phyloP scores from a whole-genome alignment of 2,797 vertebrate genomes.

The Enteromius thamalakanensis region DNA sequence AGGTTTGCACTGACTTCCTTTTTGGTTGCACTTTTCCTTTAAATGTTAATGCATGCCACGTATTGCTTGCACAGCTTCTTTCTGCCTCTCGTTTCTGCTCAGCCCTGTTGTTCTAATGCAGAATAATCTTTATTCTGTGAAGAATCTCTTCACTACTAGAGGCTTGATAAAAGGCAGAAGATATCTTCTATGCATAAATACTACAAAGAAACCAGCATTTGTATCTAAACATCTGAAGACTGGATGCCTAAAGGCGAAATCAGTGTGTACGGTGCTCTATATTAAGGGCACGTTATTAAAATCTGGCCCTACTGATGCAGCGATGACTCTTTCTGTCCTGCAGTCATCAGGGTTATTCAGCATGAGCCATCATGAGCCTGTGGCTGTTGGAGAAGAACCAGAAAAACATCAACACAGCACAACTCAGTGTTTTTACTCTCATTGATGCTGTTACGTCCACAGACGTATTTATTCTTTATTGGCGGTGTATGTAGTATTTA shows the following conservation, averaged over 20 bases:
- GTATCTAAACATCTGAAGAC: not conserved
- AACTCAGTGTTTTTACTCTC: no score
- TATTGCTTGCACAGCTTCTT: slow-evolving; percentile 44
- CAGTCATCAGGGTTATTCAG: slow-evolving; percentile 49
- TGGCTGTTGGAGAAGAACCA: slow-evolving; percentile 53
- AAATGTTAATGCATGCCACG: not conserved
- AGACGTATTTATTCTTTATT: no score
- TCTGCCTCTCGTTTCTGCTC: slow-evolving; percentile 43
- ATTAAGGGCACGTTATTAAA: slow-evolving; percentile 64
- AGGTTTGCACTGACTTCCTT: not conserved
- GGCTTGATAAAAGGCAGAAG: slow-evolving; percentile 10
- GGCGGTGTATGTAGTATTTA: no score
- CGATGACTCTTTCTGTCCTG: slow-evolving; percentile 62
- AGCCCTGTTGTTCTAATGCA: slow-evolving; percentile 53
- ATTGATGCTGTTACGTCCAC: no score
- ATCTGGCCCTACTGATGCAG: slow-evolving; percentile 41
- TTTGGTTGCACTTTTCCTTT: not conserved
- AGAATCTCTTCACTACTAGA: slow-evolving; percentile 35
- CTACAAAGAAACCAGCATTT: not conserved
- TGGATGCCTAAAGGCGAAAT: slow-evolving; percentile 4
- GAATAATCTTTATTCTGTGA: slow-evolving; percentile 68
- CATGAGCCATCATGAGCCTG: slow-evolving; percentile 62
- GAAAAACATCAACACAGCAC: slow-evolving; percentile 14
- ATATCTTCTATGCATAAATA: not conserved
- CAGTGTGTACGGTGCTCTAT: slow-evolving; percentile 54